Base-by-base conservation (phyloP, 2,888 invertebrate genomes). In the Acronicta alni region DNA sequence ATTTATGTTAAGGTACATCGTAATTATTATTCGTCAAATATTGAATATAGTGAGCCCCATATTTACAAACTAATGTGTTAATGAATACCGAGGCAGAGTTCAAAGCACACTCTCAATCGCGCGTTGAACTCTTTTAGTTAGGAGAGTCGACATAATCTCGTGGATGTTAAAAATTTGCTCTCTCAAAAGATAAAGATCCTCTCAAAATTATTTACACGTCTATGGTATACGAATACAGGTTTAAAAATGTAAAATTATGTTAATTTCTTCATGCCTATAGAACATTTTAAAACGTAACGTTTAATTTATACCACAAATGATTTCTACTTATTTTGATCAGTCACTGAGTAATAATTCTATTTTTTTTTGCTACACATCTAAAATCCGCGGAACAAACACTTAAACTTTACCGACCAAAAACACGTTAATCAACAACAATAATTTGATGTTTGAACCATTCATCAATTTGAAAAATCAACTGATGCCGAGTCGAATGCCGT, bases 91-190 rank as follows among this genome's bases (percentile, higher is more conserved):
- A 18, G 38, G 26, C 49, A 18, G 17, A 64, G 58, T 58, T 48
- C 56, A 64, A 8, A 52, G 37, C 32, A 46, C 55, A 39, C 60
- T 65, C 45, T 57, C 39, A 49, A 47, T 72, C 81, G 85, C 89
- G 84, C 89, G 88, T 89, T 89, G 82, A 90, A 85, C 83, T 89
- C 89, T 88, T 82, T n/a, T 76, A 77, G 68, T 80, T 72, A 35
- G 57, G 53, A 57, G 44, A 54, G 17, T 41, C 30, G 42, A 39
- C 30, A 30, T 30, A n/a, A 20, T 37, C 48, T 32, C 9, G 39
- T 53, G 20, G 20, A 43, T 58, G 46, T 43, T 44, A 57, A 48
- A 66, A 55, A 52, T 72, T 42, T 0, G 20, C 52, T 20, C 30
- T 23, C n/a, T 8, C 15, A n/a, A 12, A 30, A 48, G 38, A 52